phyloP scores from a whole-genome alignment of 2,888 invertebrate species.

The Resseliella maxima region DNA sequence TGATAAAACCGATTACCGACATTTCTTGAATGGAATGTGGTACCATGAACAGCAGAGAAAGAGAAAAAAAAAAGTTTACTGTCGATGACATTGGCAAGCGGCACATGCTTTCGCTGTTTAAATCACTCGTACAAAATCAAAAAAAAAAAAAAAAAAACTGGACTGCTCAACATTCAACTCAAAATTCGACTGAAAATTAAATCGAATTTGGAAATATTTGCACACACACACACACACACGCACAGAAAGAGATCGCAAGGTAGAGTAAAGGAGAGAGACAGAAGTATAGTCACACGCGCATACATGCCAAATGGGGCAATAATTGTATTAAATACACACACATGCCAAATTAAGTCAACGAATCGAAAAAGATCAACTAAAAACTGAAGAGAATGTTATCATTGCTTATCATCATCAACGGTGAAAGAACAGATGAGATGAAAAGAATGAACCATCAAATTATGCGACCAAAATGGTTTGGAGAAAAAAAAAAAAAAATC shows the following conservation, averaged over 20 bases:
- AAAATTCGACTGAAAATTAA: constrained; percentile 4
- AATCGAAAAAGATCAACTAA: not conserved
- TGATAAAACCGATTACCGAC: not conserved
- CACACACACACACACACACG: not conserved
- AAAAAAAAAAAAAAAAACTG: too few species aligned
- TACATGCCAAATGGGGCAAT: too few species aligned
- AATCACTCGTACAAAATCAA: constrained; percentile 12
- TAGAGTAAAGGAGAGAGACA: too few species aligned
- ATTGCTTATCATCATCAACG: not conserved
- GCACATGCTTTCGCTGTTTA: constrained; percentile 52
- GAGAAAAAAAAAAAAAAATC: not conserved
- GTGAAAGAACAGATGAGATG: not conserved
- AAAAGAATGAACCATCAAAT: not conserved
- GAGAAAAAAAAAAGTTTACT: not conserved
- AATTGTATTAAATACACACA: too few species aligned
- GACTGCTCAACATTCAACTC: not conserved
- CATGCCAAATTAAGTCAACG: not conserved
- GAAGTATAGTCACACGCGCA: too few species aligned
- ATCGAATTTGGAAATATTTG: constrained; percentile 43
- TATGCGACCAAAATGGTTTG: not conserved
- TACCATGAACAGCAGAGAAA: too few species aligned
- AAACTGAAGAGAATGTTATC: constrained; percentile 4
- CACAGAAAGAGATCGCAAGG: too few species aligned
- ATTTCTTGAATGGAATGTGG: constrained; percentile 54
- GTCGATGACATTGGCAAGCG: constrained; percentile 25